Percentiles rank a stretch among this genome's conserved stretches.
phyloP scores from a whole-genome alignment of 2,113 vertebrate genomes.

The Heptranchias perlo region DNA sequence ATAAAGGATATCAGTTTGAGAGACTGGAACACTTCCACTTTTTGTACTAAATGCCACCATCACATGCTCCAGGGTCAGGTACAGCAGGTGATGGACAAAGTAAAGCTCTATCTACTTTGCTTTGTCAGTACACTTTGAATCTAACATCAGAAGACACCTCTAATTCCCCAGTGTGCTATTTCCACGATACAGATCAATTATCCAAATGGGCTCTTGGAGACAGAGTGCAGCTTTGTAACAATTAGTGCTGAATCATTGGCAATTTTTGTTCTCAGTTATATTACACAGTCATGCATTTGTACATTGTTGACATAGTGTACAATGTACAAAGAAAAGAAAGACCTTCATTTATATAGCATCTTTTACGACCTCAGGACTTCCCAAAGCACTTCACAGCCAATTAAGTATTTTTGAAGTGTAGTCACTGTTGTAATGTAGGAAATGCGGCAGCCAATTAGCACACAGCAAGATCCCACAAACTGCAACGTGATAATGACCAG shows the following conservation, averaged over 20 bases:
- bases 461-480: too few species aligned
- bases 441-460: too few species aligned
- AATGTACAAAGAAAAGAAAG: too few species aligned
- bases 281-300: too few species aligned
- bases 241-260: background rate
- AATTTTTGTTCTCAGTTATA: too few species aligned
- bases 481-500: too few species aligned
- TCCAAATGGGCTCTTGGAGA: background rate
- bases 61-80: background rate
- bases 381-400: too few species aligned
- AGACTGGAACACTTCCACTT: background rate
- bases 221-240: background rate
- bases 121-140: background rate
- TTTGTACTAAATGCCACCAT: background rate
- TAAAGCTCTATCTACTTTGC: background rate
- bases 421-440: too few species aligned
- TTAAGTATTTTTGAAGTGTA: too few species aligned
- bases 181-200: background rate
- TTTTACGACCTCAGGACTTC: too few species aligned
- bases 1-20: background rate
- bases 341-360: too few species aligned
- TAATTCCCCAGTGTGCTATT: background rate
- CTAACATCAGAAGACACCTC: background rate
- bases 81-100: background rate
- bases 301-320: too few species aligned